Percentiles rank a stretch among this genome's conserved stretches.
Conservation (phyloP, 2,888 invertebrate species). For the Galerucella pusilla region DNA sequence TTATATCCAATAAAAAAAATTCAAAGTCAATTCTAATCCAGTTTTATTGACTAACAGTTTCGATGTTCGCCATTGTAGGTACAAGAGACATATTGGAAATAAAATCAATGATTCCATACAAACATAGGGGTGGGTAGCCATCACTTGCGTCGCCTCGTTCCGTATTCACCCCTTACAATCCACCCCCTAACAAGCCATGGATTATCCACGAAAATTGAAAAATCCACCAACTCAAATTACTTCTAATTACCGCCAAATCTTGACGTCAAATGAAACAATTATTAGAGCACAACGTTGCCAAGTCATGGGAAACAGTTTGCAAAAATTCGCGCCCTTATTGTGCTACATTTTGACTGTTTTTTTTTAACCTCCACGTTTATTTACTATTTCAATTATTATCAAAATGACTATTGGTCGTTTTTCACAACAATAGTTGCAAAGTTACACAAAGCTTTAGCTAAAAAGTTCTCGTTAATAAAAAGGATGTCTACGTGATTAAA, state of each 20-base stretch:
- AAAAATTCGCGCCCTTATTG: not conserved
- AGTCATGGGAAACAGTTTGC: conserved; percentile 18
- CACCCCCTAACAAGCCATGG: conserved; percentile 29
- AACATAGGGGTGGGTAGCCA: conserved; percentile 47
- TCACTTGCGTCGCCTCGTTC: conserved; percentile 22
- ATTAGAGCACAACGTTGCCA: conserved; percentile 28
- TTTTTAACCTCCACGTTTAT: no score
- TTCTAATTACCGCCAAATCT: conserved; percentile 57
- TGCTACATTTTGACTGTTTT: no score
- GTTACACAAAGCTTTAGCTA: no score
- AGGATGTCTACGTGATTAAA: no score
- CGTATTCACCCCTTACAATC: conserved; percentile 20
- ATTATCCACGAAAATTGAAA: conserved; percentile 33
- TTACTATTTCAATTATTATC: no score
- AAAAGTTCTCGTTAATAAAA: no score
- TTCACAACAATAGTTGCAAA: no score
- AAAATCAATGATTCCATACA: conserved; percentile 54
- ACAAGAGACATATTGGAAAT: conserved; percentile 51
- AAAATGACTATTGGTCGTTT: no score
- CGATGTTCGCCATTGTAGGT: conserved; percentile 52
- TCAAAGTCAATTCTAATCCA: not conserved
- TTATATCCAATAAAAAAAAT: not conserved
- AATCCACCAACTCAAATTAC: conserved; percentile 35
- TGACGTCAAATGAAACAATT: conserved; percentile 56
- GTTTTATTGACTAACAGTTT: conserved; percentile 14